Evolutionary conservation across 2,888 invertebrate species (phyloP), one percentile per base, ranked within the genome.

Genomic region (Macropis europaea): DNA sequence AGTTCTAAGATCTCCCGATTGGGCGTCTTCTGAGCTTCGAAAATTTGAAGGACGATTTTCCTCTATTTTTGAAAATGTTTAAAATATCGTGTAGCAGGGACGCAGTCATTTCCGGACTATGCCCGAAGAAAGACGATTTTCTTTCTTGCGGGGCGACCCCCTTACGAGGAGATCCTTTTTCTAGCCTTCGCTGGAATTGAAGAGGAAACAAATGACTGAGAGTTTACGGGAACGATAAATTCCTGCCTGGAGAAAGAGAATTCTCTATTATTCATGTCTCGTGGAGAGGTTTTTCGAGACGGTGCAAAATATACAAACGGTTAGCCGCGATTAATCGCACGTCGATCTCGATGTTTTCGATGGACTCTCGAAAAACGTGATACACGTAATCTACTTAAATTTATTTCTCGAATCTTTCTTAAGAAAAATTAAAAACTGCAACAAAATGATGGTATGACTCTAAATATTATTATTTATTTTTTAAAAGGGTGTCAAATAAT

Each of bases 251-350:
- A 30, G 5, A 43, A 54, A 47, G 74, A 62, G 61, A 66, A 59
- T 61, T 77, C 70, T 48, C 79, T 74, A 78, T 78, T 78, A 78
- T 70, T 77, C 78, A 70, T 60, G 66, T 54, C 70, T 43, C 56
- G 45, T 47, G 40, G 36, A 54, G 54, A 63, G 53, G 47, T 52
- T 56, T 53, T 22, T n/a, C 34, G 36, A 30, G n/a, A 28, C 42
- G 19, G 45, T 26, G 34, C 47, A 50, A 38, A 77, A 64, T 77
- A 43, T 42, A 30, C 63, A 40, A 64, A 47, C 61, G 57, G 64
- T 68, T 69, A 54, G 30, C 26, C 36, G 34, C 38, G 52, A 61
- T 66, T 76, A 66, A 66, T 61, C 56, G 53, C 42, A 42, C 47
- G n/a, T 45, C 61, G 53, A 42, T 52, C 53, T 42, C 9, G 9